A percentile compares a stretch with the other conserved stretches of the same genome.
Evolutionary conservation across 1,140 invertebrate genomes (phyloP).

Genomic region (Eueides isabella): DNA sequence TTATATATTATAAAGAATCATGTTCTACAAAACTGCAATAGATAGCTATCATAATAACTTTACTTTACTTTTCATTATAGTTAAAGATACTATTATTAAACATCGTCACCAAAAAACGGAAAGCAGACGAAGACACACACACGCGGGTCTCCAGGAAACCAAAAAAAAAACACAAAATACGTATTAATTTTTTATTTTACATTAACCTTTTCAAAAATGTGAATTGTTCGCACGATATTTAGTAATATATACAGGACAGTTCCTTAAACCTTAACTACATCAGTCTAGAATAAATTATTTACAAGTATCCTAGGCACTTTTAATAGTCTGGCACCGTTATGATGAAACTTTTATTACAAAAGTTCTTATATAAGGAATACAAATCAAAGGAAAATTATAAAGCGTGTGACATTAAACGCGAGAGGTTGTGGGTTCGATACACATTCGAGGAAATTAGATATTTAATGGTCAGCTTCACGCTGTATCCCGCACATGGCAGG

Average conservation of each 20-base stretch:
- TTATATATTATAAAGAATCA: too few species aligned
- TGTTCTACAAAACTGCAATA: too few species aligned
- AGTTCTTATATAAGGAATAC: neutral
- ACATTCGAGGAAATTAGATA: too few species aligned
- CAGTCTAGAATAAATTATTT: neutral
- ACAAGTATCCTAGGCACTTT: neutral
- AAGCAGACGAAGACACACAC: too few species aligned
- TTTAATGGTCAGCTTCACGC: too few species aligned
- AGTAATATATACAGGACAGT: neutral
- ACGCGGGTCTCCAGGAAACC: neutral
- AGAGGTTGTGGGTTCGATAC: too few species aligned
- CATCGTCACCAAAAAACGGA: too few species aligned
- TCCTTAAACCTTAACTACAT: neutral
- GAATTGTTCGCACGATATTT: neutral
- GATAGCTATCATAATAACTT: too few species aligned
- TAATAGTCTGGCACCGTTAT: neutral
- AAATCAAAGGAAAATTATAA: neutral
- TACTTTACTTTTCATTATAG: too few species aligned
- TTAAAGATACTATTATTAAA: too few species aligned
- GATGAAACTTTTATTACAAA: neutral
- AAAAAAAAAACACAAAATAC: neutral
- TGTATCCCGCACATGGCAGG: too few species aligned
- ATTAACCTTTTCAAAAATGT: neutral
- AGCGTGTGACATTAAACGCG: too few species aligned
- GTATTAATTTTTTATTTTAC: neutral